These are phyloP conservation scores for Monochamus alternatus DNA, from an alignment of 2,888 invertebrate species.

Conservation along the genomic window DNA sequence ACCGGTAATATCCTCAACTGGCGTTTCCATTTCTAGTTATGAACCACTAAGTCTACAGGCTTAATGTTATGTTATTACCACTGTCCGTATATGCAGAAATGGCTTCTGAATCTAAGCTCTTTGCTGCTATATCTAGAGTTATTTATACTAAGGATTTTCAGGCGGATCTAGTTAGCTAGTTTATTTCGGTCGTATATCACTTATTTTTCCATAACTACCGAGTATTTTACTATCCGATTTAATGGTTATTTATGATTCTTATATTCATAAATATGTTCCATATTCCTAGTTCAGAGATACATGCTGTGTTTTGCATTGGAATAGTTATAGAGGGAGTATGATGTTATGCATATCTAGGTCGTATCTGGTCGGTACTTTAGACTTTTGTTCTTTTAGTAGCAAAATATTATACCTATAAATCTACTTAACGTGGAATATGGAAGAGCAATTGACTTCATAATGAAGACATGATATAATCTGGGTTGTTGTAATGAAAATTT, in stretches of 20 bases:
- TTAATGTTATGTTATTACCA: constrained; percentile 54
- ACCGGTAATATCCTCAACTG: constrained; percentile 52
- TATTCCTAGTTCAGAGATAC: neutral
- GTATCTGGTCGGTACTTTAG: too few relatives aligned
- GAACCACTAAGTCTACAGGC: constrained; percentile 54
- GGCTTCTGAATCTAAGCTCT: constrained; percentile 27
- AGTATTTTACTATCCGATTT: constrained; percentile 3
- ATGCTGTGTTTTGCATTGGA: neutral
- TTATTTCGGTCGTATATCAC: neutral
- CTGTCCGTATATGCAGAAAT: constrained; percentile 52
- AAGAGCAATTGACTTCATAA: too few relatives aligned
- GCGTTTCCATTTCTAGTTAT: constrained; percentile 51
- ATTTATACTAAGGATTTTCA: constrained; percentile 30
- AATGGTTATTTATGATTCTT: neutral
- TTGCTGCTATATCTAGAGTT: constrained; percentile 11
- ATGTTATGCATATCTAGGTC: too few relatives aligned
- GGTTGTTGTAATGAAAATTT: too few relatives aligned
- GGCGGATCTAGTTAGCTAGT: neutral
- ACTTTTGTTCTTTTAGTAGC: too few relatives aligned
- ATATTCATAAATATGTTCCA: constrained; percentile 2
- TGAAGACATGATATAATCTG: too few relatives aligned
- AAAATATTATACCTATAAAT: too few relatives aligned
- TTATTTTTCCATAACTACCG: neutral
- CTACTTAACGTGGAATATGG: too few relatives aligned
- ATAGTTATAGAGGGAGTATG: neutral